Conservation (phyloP, 1,140 invertebrate genomes). For the Meteorus sp. region DNA sequence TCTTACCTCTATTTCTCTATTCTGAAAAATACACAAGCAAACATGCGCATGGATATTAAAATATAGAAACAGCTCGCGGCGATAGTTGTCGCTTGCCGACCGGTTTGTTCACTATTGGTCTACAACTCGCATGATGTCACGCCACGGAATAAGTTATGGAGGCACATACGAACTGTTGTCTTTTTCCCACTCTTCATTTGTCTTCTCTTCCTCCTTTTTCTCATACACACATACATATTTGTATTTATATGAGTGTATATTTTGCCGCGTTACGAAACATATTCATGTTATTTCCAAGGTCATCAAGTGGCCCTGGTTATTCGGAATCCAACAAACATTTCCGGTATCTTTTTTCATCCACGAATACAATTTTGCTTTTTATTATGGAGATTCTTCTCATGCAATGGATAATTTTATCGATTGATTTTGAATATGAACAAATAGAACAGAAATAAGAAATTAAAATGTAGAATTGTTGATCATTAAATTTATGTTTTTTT, state of each 20-base stretch:
- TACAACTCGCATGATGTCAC: constrained; percentile 27
- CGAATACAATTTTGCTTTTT: background rate
- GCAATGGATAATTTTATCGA: background rate
- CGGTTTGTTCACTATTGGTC: constrained; percentile 24
- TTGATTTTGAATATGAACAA: no score
- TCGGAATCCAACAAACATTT: constrained; percentile 3
- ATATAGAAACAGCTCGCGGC: constrained; percentile 8
- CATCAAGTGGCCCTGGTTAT: constrained; percentile 24
- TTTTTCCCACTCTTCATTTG: no score
- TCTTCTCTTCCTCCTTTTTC: no score
- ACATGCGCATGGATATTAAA: no score
- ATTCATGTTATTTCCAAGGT: constrained; percentile 21
- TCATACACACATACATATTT: no score
- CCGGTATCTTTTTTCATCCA: constrained; percentile 3
- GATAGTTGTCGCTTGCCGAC: constrained; percentile 18
- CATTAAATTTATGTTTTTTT: no score
- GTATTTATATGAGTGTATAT: no score
- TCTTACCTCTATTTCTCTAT: background rate
- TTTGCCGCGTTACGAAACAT: constrained; percentile 26
- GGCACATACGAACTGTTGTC: constrained; percentile 11
- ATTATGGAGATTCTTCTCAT: background rate
- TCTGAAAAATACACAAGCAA: background rate
- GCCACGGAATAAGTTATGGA: constrained; percentile 25
- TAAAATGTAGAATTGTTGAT: background rate
- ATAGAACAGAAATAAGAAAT: no score